Base-by-base conservation (phyloP, 1,140 invertebrate species). In the Zaprionus ghesquierei region DNA sequence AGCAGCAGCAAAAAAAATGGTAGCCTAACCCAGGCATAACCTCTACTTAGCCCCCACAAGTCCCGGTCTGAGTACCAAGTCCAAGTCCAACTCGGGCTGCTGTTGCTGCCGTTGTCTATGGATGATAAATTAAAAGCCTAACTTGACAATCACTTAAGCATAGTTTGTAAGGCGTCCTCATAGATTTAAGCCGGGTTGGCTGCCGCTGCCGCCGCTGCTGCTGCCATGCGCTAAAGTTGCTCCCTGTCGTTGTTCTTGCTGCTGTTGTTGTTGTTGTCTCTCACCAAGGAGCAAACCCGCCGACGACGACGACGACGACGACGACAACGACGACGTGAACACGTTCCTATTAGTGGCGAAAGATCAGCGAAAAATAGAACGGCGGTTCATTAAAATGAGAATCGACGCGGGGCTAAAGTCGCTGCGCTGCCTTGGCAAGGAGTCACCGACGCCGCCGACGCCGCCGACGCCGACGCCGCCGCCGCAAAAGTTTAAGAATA, bases 101-200 rank as follows among this genome's bases (percentile, higher is more conserved):
- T 75, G 63, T 53, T 55, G 78, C 69, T 68, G 58, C 71, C 44
- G 77, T 91, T 91, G 90, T 91, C 90, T 91, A 91, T 91, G 86
- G 86, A 91, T 91, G 90, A 91, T 91, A 91, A 91, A 91, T 91
- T 91, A 91, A 91, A 91, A 91, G 90, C 90, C 90, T 90, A 91
- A 91, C 90, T 91, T 91, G 90, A 91, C 90, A 91, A 91, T 91
- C 90, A 91, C 90, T 91, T 91, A 91, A 91, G 90, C 86, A 85
- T 90, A 91, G 90, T 91, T 91, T 91, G 90, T 91, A 91, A 90
- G 84, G 85, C 84, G 84, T 87, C 84, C 84, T 82, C 84, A 87
- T 87, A 87, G 85, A 89, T 89, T 89, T 89, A 89, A 89, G 84
- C 79, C 76, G n/a, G 69, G 58, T 35, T 54, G 74, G 64, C 33